Evolutionary conservation across 2,797 vertebrate genomes (phyloP), one percentile per base, ranked within the genome.

Genomic region (Calcarius lapponicus): DNA sequence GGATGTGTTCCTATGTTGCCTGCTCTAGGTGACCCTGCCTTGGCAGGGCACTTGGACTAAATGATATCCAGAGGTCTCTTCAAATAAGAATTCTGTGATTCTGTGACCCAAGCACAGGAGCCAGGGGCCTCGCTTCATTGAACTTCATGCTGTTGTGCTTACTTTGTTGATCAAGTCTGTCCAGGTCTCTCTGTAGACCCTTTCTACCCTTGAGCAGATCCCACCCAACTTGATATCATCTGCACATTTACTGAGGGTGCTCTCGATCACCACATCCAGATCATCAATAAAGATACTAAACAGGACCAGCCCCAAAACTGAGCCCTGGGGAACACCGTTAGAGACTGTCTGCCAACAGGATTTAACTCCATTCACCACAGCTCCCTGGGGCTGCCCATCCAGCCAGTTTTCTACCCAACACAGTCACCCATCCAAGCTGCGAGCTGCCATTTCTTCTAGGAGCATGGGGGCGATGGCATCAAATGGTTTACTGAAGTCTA

Each of bases 381-480:
- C 5, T 43, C 29, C 13, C 10, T 32, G 18, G 12, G 12, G 12
- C 21, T 32, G 18, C 19, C 15, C 13, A 29, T 67, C 13, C 18
- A 60, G 32, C 10, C 12, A 21, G 20, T 9, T 31, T 74, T 66
- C 47, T 21, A 26, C 8, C 13, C 14, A 6, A 32, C 13, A 57
- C 29, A 36, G 22, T 29, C 38, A 25, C 2, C 17, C 19, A n/a
- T 38, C 4, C 38, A 51, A 45, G 45, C 7, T 1, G 4, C 0
- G 0, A 26, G 6, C 17, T 62, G 17, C 14, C 9, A 15, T 36
- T n/a, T 87, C 17, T 38, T 45, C 74, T 25, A 65, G 60, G 29
- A 73, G 7, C 13, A 29, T 14, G 9, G 25, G 45, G n/a, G n/a
- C 10, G 19, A 66, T 2, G 1, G 13, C 7, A 6, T 66, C 13